Base-by-base conservation (phyloP, 2,888 invertebrate species). In the Drosophila mayaguana region DNA sequence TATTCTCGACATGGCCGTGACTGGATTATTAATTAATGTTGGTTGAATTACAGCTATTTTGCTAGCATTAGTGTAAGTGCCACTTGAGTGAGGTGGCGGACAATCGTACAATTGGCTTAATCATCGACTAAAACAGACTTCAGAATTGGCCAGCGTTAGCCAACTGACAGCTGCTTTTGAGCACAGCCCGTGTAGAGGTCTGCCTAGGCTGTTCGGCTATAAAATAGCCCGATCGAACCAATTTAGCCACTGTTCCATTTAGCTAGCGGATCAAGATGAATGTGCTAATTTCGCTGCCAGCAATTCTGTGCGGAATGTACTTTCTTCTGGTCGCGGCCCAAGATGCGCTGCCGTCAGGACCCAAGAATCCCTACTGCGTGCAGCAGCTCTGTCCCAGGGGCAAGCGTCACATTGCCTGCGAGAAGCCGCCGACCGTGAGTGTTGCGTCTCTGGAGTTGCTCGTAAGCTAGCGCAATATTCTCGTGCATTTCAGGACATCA, bases 361-460 rank as follows among this genome's bases (percentile, higher is more conserved):
- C 72, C 5, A 51, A 43, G 0, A 83, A 78, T 76, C 51, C 68
- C 6, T 84, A 79, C 20, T 86, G 90, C 53, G 36, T 69, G 43
- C 64, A 68, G 8, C 45, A 51, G 14, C 50, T 90, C 20, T 86
- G 86, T 66, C 46, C 72, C 0, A 40, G 32, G 0, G 79, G 76
- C 51, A 69, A 64, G 28, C 61, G 53, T 6, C 90, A 86, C 64
- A 73, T 90, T 60, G 87, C 89, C 36, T 86, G 90, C 18, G 72
- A 79, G 7, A 75, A 54, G 20, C 64, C 66, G 6, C 5, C 28
- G 1, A 59, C 11, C 12, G 84, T 80, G 14, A 70, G 75, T 56
- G 2, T 14, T 22, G 11, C 3, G 16, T 5, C 11, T 3, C 2
- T 9, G 16, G 7, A 12, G 11, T 1, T 11, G 25, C 11, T n/a